Evolutionary conservation across 2,113 vertebrate species (phyloP), one percentile per base, ranked within the genome.

Genomic region (Apteryx owenii): DNA sequence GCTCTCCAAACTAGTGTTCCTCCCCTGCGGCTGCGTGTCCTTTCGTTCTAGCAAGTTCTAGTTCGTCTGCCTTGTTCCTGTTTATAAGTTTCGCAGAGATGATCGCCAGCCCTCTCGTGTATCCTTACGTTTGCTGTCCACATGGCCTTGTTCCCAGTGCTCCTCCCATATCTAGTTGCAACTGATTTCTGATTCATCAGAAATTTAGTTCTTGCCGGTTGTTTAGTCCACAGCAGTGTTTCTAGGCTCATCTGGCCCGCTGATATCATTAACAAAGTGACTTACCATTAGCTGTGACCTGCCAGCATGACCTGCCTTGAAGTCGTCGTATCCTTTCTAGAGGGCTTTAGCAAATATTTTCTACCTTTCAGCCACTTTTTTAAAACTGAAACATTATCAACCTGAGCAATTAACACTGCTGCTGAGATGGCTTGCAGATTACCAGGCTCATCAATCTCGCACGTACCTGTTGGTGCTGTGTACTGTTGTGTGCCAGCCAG

Each of bases 121-220:
- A 18, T 44, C 89, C 83, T 51, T 79, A 29, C 4, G 3, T 61
- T 83, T 1, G 0, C 38, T 53, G 25, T 33, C 62, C 17, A 3
- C 51, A 1, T 18, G 40, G 40, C 54, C 66, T 56, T 29, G 2
- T 25, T 73, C 73, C 91, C 54, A 64, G 64, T 86, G 38, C 72
- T 46, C 56, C 89, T 81, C 68, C 89, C 20, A 0, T 61, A 83
- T 65, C 7, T 5, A n/a, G 62, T 61, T 40, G 21, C 64, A 58
- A 36, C 65, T 68, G 50, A 89, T 72, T 44, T 65, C 56, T 93
- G 91, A 79, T 69, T 60, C 51, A 79, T n/a, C 78, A 72, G 73
- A 8, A 71, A 10, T 60, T 5, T 23, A 25, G 4, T n/a, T 76
- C 46, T 78, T 33, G 62, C 72, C 53, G 77, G 18, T 16, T 50